phyloP scores from a whole-genome alignment of 2,113 vertebrate species.

The Lophochroa leadbeateri region DNA sequence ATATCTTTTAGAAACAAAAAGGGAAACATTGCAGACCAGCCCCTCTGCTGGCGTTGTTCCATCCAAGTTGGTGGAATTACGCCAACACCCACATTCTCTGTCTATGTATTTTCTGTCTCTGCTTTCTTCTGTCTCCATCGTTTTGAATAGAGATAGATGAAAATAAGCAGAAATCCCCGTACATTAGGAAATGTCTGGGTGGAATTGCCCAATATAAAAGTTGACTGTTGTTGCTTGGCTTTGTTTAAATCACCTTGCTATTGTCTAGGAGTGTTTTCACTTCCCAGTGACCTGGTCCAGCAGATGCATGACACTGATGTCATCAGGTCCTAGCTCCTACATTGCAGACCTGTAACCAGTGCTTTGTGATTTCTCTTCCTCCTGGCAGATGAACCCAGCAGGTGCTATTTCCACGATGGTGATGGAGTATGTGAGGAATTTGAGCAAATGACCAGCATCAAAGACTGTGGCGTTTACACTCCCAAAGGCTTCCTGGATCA shows the following conservation, averaged over 20 bases:
- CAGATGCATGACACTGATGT: not conserved
- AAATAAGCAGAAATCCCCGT: not conserved
- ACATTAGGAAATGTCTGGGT: not conserved
- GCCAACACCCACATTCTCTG: constrained; percentile 19
- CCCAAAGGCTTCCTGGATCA: constrained; percentile 94
- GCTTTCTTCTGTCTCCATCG: not conserved
- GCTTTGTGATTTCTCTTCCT: not conserved
- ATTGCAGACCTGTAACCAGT: not conserved
- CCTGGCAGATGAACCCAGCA: constrained; percentile 89
- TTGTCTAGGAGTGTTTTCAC: not conserved
- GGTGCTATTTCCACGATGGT: constrained; percentile 95
- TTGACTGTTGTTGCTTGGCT: not conserved
- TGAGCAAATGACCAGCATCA: constrained; percentile 91
- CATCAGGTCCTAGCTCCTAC: not conserved
- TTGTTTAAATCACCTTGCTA: not conserved
- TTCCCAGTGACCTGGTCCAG: not conserved
- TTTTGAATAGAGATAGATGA: not conserved
- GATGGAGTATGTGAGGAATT: constrained; percentile 98
- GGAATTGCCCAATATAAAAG: not conserved
- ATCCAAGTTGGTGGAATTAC: not conserved
- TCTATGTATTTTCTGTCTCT: not conserved
- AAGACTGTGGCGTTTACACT: constrained; percentile 95
- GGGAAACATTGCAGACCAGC: not conserved
- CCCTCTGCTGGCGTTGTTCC: not conserved
- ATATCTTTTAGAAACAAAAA: constrained; percentile 30